A percentile compares a stretch with the other conserved stretches of the same genome.
phyloP scores from a whole-genome alignment of 1,140 invertebrate species.

The Amyelois transitella region DNA sequence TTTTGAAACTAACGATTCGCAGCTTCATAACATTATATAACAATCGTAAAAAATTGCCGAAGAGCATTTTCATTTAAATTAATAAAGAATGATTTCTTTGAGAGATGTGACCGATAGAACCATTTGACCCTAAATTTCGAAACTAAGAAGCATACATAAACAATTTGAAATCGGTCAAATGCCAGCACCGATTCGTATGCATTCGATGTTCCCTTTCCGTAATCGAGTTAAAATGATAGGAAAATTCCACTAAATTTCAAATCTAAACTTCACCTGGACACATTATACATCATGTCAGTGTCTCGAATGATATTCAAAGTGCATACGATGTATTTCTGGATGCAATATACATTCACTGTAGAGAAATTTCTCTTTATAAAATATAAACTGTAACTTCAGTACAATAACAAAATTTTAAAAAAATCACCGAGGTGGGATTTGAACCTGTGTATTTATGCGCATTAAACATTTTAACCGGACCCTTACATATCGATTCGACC shows the following conservation, averaged over 20 bases:
- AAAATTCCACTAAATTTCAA: background rate
- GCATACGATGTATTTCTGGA: too few species aligned
- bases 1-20: slow-evolving; percentile 12
- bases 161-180: background rate
- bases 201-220: background rate
- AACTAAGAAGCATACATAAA: background rate
- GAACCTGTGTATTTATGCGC: too few species aligned
- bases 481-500: too few species aligned
- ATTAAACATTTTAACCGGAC: too few species aligned
- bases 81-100: background rate
- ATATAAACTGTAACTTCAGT: background rate
- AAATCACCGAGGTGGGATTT: too few species aligned
- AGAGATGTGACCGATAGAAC: background rate
- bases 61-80: background rate
- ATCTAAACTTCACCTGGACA: background rate
- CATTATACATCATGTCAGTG: background rate
- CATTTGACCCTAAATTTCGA: background rate
- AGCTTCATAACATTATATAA: background rate
- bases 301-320: background rate
- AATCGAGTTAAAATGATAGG: background rate
- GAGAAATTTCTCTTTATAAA: too few species aligned
- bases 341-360: too few species aligned
- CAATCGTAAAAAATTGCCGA: background rate
- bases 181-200: background rate
- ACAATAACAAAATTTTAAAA: too few species aligned